Conservation (phyloP, 2,113 vertebrate species). For the Alethe diademata region DNA sequence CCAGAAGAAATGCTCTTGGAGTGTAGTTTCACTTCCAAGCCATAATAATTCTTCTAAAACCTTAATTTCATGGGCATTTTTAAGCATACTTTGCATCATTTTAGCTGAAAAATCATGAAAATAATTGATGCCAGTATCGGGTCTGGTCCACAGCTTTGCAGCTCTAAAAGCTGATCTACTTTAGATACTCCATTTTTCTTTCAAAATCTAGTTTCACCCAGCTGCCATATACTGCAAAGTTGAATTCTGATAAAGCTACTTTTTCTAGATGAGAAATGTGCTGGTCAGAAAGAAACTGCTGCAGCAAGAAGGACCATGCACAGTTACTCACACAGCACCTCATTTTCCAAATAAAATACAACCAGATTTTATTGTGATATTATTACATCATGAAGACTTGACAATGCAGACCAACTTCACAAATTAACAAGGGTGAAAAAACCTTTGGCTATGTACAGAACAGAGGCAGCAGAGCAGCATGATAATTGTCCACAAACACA, state of each 20-base stretch:
- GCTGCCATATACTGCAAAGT: neutral
- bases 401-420: neutral
- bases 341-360: neutral
- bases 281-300: neutral
- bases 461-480: neutral
- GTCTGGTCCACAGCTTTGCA: neutral
- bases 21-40: neutral
- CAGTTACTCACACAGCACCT: rapidly evolving
- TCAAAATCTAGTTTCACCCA: neutral
- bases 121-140: neutral
- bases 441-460: neutral
- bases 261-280: neutral
- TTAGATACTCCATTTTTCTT: neutral
- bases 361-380: too few species aligned
- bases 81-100: neutral
- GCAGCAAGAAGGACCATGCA: neutral
- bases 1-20: neutral
- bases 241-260: neutral
- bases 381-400: neutral
- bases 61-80: neutral
- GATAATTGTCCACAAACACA: neutral
- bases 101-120: neutral
- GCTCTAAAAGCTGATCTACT: neutral
- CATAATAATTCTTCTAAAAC: neutral
- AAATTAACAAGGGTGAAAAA: neutral